Base-by-base conservation (phyloP, 2,113 vertebrate genomes). In the Rallus limicola region DNA sequence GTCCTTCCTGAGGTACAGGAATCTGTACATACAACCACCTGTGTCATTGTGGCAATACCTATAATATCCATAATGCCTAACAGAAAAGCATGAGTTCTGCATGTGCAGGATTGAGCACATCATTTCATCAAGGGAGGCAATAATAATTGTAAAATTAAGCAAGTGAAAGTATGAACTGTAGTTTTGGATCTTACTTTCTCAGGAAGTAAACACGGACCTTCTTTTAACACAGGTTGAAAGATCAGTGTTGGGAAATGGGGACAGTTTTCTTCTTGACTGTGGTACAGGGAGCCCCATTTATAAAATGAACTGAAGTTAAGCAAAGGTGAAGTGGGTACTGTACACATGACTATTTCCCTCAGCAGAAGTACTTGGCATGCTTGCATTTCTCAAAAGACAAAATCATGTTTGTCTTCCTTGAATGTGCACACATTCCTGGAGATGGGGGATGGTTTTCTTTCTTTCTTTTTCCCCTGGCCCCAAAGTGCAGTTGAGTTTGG, bases 331-430 rank as follows among this genome's bases (percentile, higher is more conserved):
- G 62, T 86, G 79, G 16, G 36, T 90, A 69, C 75, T 88, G 93
- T 70, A 90, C 64, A 79, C 69, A 80, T 48, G 34, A 79, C 58
- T 86, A 6, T 78, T 96, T 97, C 76, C 90, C 62, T 93, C 95
- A 76, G 83, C 83, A 93, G 91, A 90, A 97, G 92, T 81, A 96
- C 78, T 95, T 97, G 90, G 94, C 80, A 83, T 90, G 81, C 82
- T 96, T 94, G 90, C 65, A 74, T 95, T 95, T 97, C 93, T 93
- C 88, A 84, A 79, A 96, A 95, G 90, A 97, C 94, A 97, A 90
- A 97, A 96, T 97, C 93, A 95, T 92, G 87, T 96, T 97, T 97
- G 96, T 97, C 92, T 97, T 93, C 62, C 83, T 91, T 97, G 81
- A 92, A 92, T 94, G 96, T 93, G 87, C 58, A 70, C 7, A 15